Evolutionary conservation across 2,888 invertebrate species (phyloP).

Genomic region (Euspilapteryx auroguttella): DNA sequence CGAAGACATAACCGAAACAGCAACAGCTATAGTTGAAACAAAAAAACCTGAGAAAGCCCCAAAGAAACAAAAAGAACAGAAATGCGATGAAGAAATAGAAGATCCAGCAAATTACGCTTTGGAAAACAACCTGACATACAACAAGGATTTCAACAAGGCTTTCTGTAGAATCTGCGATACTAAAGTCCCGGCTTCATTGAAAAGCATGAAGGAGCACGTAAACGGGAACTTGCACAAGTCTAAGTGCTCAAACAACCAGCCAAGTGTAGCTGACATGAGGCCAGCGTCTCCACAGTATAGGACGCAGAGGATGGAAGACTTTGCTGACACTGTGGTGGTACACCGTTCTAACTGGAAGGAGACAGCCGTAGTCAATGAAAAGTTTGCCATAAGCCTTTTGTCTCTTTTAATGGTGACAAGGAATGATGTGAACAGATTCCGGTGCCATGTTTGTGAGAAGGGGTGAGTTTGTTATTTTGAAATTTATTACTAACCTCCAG

Average conservation of each 20-base stretch:
- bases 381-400: slow-evolving; percentile 11
- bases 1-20: neutral
- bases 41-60: slow-evolving; percentile 4
- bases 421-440: neutral
- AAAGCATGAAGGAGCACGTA: slow-evolving; percentile 12
- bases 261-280: too few relatives aligned
- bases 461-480: too few relatives aligned
- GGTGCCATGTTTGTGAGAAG: slow-evolving; percentile 12
- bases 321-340: slow-evolving; percentile 8
- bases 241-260: neutral
- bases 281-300: neutral
- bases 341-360: too few relatives aligned
- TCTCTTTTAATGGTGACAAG: slow-evolving; percentile 12
- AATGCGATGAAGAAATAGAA: too few relatives aligned
- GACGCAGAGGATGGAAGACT: slow-evolving; percentile 5
- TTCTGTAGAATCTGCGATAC: slow-evolving; percentile 12
- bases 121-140: slow-evolving; percentile 9
- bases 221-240: slow-evolving; percentile 1
- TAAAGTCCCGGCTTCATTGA: slow-evolving; percentile 9
- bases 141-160: slow-evolving; percentile 6
- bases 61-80: too few relatives aligned
- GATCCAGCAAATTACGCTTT: slow-evolving; percentile 10
- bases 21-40: slow-evolving; percentile 2
- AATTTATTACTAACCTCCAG: too few relatives aligned
- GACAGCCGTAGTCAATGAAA: slow-evolving; percentile 16